These are phyloP conservation scores for Mythimna ferrago DNA, from an alignment of 2,888 invertebrate genomes.

Conservation along the genomic window DNA sequence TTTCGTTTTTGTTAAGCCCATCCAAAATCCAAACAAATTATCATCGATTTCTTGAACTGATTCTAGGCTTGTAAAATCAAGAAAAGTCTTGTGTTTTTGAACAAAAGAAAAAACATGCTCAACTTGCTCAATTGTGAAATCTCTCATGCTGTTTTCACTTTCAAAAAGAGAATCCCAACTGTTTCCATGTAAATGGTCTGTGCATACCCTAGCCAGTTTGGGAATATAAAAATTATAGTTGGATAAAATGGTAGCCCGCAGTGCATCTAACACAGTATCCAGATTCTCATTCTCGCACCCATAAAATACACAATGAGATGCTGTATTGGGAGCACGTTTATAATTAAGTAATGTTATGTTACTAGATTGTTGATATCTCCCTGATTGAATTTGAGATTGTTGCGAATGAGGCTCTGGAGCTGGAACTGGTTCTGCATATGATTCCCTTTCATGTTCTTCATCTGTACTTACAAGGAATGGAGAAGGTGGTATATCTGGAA, in stretches of 20 bases:
- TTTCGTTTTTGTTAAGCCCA: slow-evolving; percentile 16
- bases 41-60: slow-evolving; percentile 6
- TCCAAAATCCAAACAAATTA: slow-evolving; percentile 19
- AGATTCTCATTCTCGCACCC: slow-evolving; percentile 7
- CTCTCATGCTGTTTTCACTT: slow-evolving; percentile 4
- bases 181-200: slow-evolving; percentile 18
- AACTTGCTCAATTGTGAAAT: slow-evolving; percentile 5
- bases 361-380: slow-evolving; percentile 6
- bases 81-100: slow-evolving; percentile 6
- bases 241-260: slow-evolving; percentile 3
- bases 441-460: slow-evolving; percentile 1
- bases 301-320: slow-evolving; percentile 10
- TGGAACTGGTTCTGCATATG: neutral
- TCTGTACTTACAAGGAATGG: neutral
- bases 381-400: slow-evolving; percentile 7
- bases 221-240: slow-evolving; percentile 29
- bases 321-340: no score
- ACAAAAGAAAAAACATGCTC: slow-evolving; percentile 11
- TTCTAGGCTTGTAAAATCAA: slow-evolving; percentile 15
- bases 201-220: slow-evolving; percentile 23
- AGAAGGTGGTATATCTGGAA: neutral
- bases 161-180: slow-evolving; percentile 5
- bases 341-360: no score
- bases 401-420: slow-evolving; percentile 10
- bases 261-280: neutral